These are phyloP conservation scores for Bombus pyrosoma DNA, from an alignment of 1,140 invertebrate species.

Conservation along the genomic window DNA sequence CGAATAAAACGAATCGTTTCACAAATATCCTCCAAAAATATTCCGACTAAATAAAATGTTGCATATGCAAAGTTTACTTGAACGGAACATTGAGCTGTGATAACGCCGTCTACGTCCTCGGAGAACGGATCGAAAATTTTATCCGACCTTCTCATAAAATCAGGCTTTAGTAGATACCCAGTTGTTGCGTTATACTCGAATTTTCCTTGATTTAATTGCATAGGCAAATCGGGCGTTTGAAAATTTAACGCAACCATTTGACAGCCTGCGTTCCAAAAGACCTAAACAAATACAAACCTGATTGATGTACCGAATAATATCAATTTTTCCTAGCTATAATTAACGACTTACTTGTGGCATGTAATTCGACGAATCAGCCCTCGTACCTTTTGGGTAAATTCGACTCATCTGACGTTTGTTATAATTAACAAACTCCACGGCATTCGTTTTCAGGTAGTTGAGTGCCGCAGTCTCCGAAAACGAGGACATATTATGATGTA, in stretches of 20 bases:
- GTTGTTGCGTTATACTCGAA: constrained; percentile 88
- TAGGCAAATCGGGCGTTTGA: constrained; percentile 90
- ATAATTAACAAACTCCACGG: constrained; percentile 90
- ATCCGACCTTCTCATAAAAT: constrained; percentile 90
- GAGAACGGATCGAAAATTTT: constrained; percentile 90
- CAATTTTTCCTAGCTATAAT: not conserved
- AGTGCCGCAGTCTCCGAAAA: constrained; percentile 91
- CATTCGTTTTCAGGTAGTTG: constrained; percentile 89
- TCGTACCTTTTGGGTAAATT: constrained; percentile 89
- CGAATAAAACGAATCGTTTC: not conserved
- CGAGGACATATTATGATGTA: constrained; percentile 92
- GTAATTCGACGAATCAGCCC: constrained; percentile 90
- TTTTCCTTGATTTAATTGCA: constrained; percentile 92
- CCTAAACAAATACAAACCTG: constrained; percentile 76
- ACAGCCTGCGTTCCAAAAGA: constrained; percentile 91
- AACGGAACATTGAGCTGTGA: constrained; percentile 89
- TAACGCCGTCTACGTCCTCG: constrained; percentile 91
- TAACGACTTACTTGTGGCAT: constrained; percentile 86
- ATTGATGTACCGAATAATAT: not conserved
- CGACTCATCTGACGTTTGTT: constrained; percentile 90
- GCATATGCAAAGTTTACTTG: constrained; percentile 78
- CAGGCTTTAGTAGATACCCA: constrained; percentile 90
- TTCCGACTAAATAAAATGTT: not conserved
- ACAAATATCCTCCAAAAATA: not conserved
- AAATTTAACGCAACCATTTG: constrained; percentile 92